These are phyloP conservation scores for Steinernema carpocapsae DNA, from an alignment of 2,888 invertebrate species.

Conservation along the genomic window DNA sequence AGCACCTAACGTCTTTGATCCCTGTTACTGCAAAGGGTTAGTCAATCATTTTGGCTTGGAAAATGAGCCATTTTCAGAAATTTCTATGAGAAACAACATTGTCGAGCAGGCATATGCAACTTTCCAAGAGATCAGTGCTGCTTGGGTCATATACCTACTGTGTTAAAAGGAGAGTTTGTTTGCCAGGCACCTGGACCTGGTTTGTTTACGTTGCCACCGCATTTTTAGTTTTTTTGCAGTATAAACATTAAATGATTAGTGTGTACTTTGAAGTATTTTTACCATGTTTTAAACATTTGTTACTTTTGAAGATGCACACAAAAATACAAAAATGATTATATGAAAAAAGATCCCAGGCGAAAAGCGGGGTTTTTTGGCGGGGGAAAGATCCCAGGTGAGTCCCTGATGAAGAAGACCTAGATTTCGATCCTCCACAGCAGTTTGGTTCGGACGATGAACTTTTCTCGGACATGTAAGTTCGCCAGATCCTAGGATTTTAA, in stretches of 20 bases:
- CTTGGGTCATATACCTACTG: background rate
- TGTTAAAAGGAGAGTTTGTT: background rate
- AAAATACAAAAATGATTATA: background rate
- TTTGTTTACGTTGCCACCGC: background rate
- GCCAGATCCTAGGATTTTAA: too few species aligned
- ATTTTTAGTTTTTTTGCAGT: background rate
- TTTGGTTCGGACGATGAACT: too few species aligned
- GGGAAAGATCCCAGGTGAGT: background rate
- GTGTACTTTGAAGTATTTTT: background rate
- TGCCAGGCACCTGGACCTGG: background rate
- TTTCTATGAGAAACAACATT: background rate
- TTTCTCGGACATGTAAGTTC: too few species aligned
- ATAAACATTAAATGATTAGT: background rate
- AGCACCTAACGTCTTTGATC: background rate
- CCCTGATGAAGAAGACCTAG: too few species aligned
- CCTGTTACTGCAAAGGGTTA: background rate
- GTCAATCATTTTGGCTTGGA: background rate
- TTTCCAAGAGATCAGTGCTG: slow-evolving; percentile 11
- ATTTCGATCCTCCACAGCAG: too few species aligned
- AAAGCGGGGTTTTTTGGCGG: background rate
- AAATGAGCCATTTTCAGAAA: slow-evolving; percentile 1
- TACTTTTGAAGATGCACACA: background rate
- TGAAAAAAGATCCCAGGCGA: background rate
- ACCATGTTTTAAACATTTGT: background rate
- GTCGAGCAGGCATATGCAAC: background rate